Evolutionary conservation across 2,888 invertebrate genomes (phyloP).

Genomic region (Seira ritae): DNA sequence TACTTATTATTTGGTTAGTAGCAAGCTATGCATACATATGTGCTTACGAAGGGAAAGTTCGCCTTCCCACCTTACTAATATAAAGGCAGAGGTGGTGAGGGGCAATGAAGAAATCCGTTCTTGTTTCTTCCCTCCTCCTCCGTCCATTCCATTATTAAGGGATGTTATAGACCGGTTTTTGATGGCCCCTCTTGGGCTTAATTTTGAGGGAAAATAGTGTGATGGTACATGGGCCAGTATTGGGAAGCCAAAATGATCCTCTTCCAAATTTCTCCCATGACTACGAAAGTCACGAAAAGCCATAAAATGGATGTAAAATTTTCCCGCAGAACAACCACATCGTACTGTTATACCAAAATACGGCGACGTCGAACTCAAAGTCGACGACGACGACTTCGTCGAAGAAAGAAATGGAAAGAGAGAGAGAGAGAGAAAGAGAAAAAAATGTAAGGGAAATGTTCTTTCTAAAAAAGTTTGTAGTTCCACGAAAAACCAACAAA

Average conservation of each 20-base stretch:
- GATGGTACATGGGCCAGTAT: constrained; percentile 70
- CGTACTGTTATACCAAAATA: constrained; percentile 17
- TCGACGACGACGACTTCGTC: constrained; percentile 4
- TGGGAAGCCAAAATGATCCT: constrained; percentile 73
- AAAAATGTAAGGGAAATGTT: neutral
- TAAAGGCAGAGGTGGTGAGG: no score
- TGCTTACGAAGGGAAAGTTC: no score
- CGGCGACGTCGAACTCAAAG: no score
- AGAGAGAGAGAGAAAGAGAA: constrained; percentile 2
- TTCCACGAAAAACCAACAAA: no score
- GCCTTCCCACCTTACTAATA: no score
- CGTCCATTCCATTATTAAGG: constrained; percentile 47
- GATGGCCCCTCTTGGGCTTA: constrained; percentile 72
- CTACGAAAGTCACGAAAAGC: constrained; percentile 73
- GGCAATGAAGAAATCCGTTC: no score
- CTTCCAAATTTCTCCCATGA: constrained; percentile 73
- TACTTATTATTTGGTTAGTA: no score
- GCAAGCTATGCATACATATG: no score
- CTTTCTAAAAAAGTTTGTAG: no score
- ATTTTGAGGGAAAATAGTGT: constrained; percentile 73
- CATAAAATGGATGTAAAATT: constrained; percentile 73
- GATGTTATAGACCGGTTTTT: constrained; percentile 71
- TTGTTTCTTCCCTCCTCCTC: constrained; percentile 13
- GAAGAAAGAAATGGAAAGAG: constrained; percentile 34
- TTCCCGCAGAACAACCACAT: constrained; percentile 67